Conservation (phyloP, 2,888 invertebrate species). For the Athetis lepigone region DNA sequence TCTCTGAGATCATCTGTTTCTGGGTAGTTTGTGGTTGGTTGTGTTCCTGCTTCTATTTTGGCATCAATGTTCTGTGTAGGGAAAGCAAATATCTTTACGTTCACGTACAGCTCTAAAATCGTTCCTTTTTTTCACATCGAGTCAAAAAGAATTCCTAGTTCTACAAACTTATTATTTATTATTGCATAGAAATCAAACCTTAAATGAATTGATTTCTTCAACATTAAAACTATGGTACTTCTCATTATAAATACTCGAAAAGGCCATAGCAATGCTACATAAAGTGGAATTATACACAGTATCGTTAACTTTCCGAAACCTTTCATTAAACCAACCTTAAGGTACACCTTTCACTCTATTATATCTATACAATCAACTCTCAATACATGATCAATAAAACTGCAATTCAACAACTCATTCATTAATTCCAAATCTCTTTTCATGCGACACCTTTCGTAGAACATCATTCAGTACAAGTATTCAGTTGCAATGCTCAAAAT, state of each 20-base stretch:
- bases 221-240: background rate
- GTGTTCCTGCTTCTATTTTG: conserved; percentile 3
- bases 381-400: conserved; percentile 46
- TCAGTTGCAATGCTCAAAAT: conserved; percentile 46
- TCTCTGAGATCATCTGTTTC: conserved; percentile 25
- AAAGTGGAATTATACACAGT: background rate
- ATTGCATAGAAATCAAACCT: background rate
- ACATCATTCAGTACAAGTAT: conserved; percentile 45
- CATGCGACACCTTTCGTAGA: conserved; percentile 61
- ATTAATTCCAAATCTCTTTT: conserved; percentile 65
- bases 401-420: conserved; percentile 60
- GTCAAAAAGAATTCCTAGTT: background rate
- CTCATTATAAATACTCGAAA: background rate
- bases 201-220: background rate
- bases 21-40: conserved; percentile 8
- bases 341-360: conserved; percentile 16
- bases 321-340: background rate
- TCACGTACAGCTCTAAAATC: too few species aligned
- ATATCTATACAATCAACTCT: conserved; percentile 11
- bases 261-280: background rate
- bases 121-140: background rate
- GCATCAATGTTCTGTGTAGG: too few species aligned
- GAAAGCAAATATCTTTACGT: background rate
- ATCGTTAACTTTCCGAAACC: conserved; percentile 16
- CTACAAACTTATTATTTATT: background rate